Evolutionary conservation across 2,888 invertebrate genomes (phyloP).

Genomic region (Ophonus ardosiacus): DNA sequence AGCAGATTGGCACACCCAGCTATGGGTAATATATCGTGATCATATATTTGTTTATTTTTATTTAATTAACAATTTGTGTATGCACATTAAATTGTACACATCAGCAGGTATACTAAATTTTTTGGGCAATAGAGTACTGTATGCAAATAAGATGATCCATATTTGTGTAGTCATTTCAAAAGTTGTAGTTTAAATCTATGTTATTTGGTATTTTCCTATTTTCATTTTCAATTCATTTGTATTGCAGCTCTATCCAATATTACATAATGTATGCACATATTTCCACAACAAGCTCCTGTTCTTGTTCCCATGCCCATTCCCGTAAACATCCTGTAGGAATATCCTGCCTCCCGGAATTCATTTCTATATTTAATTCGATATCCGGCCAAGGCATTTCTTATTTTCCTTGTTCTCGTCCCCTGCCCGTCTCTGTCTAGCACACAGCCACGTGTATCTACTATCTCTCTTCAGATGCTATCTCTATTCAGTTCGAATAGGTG

Average conservation of each 20-base stretch:
- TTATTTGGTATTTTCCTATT: neutral
- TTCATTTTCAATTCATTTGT: constrained; percentile 34
- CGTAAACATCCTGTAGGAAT: constrained; percentile 50
- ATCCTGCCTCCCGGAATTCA: constrained; percentile 68
- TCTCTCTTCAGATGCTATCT: neutral
- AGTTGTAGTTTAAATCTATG: neutral
- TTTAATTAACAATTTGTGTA: no score
- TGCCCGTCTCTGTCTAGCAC: neutral
- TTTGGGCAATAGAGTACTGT: no score
- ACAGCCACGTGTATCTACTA: neutral
- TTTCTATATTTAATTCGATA: constrained; percentile 73
- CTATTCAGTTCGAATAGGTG: neutral
- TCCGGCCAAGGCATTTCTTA: constrained; percentile 70
- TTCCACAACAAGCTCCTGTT: neutral
- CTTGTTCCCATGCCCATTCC: neutral
- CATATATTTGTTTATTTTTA: no score
- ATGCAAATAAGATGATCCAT: no score
- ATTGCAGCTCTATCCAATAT: constrained; percentile 39
- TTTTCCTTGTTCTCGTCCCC: constrained; percentile 65
- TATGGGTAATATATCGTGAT: no score
- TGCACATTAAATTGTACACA: no score
- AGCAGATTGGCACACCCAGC: no score
- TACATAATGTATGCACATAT: constrained; percentile 56
- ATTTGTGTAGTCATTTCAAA: neutral
- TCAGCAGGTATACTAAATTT: no score